These are phyloP conservation scores for Chironomus tepperi DNA, from an alignment of 1,140 invertebrate genomes.

Conservation along the genomic window DNA sequence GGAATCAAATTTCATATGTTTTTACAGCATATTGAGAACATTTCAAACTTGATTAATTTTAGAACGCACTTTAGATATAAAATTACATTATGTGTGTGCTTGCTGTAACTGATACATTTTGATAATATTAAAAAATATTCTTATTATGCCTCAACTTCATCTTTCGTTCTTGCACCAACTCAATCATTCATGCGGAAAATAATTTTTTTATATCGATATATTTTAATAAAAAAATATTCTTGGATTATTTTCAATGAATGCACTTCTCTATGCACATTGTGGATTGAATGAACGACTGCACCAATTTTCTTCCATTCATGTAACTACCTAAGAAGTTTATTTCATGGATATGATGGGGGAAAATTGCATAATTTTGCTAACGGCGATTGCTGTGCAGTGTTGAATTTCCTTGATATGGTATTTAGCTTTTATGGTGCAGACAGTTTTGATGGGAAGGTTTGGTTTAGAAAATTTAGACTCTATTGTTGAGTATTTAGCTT, in stretches of 20 bases:
- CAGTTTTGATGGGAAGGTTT: too few species aligned
- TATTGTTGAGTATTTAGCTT: too few species aligned
- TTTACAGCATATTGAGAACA: neutral
- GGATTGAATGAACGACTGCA: neutral
- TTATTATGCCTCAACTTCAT: neutral
- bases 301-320: neutral
- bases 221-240: neutral
- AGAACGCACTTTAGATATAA: neutral
- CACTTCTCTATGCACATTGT: neutral
- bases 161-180: neutral
- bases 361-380: neutral
- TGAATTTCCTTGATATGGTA: neutral
- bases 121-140: neutral
- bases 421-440: too few species aligned
- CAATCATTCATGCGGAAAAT: neutral
- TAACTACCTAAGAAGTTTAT: neutral
- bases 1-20: slow-evolving; percentile 1
- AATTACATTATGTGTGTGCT: neutral
- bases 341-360: neutral
- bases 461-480: too few species aligned
- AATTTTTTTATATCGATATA: neutral
- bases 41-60: neutral
- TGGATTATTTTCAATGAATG: slow-evolving; percentile 2
- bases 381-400: neutral
- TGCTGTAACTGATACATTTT: slow-evolving; percentile 5